Evolutionary conservation across 2,888 invertebrate species (phyloP).

Genomic region (Mesochorus sp.): DNA sequence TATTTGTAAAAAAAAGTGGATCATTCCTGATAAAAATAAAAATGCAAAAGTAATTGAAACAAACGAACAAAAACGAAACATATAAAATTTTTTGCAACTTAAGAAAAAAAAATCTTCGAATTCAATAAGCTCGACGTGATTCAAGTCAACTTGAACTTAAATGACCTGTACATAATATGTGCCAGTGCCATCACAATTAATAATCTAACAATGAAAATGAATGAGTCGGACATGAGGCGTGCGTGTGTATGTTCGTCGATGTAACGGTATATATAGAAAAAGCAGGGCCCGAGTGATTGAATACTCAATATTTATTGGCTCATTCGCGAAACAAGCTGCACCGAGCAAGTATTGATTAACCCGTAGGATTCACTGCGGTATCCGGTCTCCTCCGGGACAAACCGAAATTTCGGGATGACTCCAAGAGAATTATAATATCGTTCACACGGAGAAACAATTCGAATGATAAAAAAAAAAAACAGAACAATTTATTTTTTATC

Average conservation of each 20-base stretch:
- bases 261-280: constrained; percentile 9
- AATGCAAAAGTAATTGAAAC: no score
- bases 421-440: constrained; percentile 31
- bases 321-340: constrained; percentile 26
- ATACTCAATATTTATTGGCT: constrained; percentile 56
- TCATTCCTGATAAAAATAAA: no score
- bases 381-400: constrained; percentile 14
- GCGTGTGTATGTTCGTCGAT: constrained; percentile 8
- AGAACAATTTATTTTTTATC: background rate
- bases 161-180: background rate
- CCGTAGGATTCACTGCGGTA: constrained; percentile 43
- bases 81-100: background rate
- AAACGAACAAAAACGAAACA: no score
- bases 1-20: no score
- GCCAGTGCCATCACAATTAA: background rate
- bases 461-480: constrained; percentile 11
- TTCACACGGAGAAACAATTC: no score
- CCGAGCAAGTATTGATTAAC: constrained; percentile 55
- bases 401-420: constrained; percentile 44
- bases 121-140: no score
- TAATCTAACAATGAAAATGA: constrained; percentile 19
- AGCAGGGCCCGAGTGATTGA: constrained; percentile 45
- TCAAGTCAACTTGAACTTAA: no score
- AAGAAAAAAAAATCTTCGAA: no score
- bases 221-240: constrained; percentile 2